Base-by-base conservation (phyloP, 2,888 invertebrate species). In the Catocala fraxini region DNA sequence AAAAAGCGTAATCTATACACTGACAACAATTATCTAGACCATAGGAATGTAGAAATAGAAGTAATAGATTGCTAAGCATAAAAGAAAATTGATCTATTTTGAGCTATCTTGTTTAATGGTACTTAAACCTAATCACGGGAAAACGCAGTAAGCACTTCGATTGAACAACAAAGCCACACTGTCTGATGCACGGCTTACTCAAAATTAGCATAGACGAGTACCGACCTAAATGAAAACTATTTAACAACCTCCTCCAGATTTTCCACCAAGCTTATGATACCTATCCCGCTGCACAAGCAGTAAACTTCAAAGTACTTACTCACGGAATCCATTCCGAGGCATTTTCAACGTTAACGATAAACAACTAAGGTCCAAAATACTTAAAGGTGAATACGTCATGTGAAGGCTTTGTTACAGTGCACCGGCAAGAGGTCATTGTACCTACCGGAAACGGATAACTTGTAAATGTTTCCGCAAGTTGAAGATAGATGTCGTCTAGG, bases 401-500 rank as follows among this genome's bases (percentile, higher is more conserved):
- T 25, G 84, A 78, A 56, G 87, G 86, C 60, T 85, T 85, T 71
- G 79, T 77, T 69, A 90, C 71, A 63, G 80, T 80, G 80, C 91
- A 91, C 72, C 84, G 85, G 85, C 90, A 91, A 71, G 88, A 80
- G 65, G 87, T 88, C 79, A 82, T 70, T 68, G 83, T 75, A 84
- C 87, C 89, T 87, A 86, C 65, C 73, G 73, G 59, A 75, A 77
- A 78, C 66, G 71, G 70, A 83, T 81, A 80, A 75, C 63, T 75
- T 76, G 71, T 70, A 66, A 77, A 73, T 76, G 71, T 66, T 65
- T 73, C 79, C 70, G 65, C 69, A 56, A 60, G 48, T 56, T 56
- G 0, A 25, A n/a, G 11, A 46, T 63, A 70, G 68, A 74, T 74
- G 69, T 11, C 56, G 34, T 58, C 41, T 35, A 6, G 9, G 7